Evolutionary conservation across 1,140 invertebrate genomes (phyloP).

Genomic region (Drosophila sproati): DNA sequence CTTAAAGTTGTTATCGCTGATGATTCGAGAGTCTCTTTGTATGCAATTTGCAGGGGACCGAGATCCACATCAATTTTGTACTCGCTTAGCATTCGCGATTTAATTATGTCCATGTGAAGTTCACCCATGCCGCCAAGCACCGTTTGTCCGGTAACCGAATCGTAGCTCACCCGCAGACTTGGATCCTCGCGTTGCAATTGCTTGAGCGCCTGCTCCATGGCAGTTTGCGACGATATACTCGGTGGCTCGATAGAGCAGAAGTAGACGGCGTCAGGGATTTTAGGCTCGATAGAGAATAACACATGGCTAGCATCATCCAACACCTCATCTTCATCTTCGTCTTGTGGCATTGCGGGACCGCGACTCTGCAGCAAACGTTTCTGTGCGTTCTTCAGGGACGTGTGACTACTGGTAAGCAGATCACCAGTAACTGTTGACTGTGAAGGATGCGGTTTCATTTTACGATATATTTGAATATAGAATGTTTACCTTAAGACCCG

Average conservation of each 20-base stretch:
- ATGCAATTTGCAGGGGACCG: conserved; percentile 97
- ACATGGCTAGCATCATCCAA: conserved; percentile 55
- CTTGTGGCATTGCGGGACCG: background rate
- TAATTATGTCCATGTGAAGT: conserved; percentile 97
- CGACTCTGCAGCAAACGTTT: conserved; percentile 85
- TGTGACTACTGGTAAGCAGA: conserved; percentile 89
- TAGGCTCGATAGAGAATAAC: conserved; percentile 87
- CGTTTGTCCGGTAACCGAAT: conserved; percentile 93
- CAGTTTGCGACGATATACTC: conserved; percentile 89
- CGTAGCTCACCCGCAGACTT: conserved; percentile 91
- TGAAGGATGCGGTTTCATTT: conserved; percentile 13
- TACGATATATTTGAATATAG: background rate
- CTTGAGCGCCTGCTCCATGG: conserved; percentile 93
- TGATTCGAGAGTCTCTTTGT: conserved; percentile 91
- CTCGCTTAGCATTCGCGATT: conserved; percentile 93
- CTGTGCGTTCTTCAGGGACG: conserved; percentile 86
- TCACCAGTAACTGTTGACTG: conserved; percentile 93
- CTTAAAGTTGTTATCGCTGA: conserved; percentile 85
- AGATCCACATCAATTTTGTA: conserved; percentile 97
- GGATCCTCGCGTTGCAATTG: conserved; percentile 97
- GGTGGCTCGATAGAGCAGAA: conserved; percentile 98
- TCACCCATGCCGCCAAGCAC: conserved; percentile 98
- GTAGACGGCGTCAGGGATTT: conserved; percentile 96
- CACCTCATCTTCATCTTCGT: conserved; percentile 44
- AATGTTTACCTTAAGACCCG: conserved; percentile 90